Evolutionary conservation across 2,888 invertebrate species (phyloP), one percentile per base, ranked within the genome.

Genomic region (Plebejus anna): DNA sequence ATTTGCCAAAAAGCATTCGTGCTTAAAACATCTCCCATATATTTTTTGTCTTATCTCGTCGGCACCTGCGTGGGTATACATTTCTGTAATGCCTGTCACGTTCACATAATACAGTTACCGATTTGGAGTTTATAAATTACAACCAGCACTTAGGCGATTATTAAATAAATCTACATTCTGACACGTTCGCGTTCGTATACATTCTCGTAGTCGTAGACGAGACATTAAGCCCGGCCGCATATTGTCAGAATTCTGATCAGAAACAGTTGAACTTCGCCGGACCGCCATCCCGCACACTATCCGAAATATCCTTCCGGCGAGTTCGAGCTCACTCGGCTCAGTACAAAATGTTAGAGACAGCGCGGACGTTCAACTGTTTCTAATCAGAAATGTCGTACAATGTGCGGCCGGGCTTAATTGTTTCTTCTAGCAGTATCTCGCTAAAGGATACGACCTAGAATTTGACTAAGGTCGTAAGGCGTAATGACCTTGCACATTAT

Each of bases 21-120:
- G 36, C 28, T 61, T 38, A 70, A n/a, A 42, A 7, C 9, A 70
- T 42, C 6, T 47, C 28, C 47, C 9, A 2, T 42, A 55, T 77
- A 70, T 77, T 78, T 75, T 77, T 80, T 76, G 76, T 78, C 55
- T 73, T 61, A 70, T 61, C 36, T 75, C 55, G 55, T 51, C 36
- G 55, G 32, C 55, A 55, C 55, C 55, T 32, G 73, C 73, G 73
- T 73, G 73, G 73, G 73, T 73, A 55, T 73, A 51, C 13, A 16
- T 55, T 55, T 28, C 73, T 66, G 36, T 36, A n/a, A n/a, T 13
- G 73, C 32, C 32, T 16, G 73, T 73, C 73, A 32, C 51, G 73
- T 73, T 5, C 16, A 22, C 4, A 32, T 47, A 73, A 51, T 73
- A 73, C 55, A 51, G 73, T 73, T 73, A 73, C 66, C 1, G 66